Evolutionary conservation across 2,797 vertebrate species (phyloP).

Genomic region (Pristis pectinata): DNA sequence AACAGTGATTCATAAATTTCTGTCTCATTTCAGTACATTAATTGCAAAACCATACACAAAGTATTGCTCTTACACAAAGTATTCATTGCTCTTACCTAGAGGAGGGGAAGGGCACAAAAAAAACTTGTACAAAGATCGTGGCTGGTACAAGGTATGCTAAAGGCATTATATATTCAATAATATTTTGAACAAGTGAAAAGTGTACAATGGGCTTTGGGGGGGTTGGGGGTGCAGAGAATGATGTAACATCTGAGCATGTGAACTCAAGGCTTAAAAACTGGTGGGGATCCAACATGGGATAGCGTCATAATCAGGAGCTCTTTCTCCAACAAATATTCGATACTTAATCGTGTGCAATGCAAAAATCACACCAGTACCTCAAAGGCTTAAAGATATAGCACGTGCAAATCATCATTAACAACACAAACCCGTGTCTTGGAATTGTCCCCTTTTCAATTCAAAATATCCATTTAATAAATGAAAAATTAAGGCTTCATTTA

Average conservation of each 20-base stretch:
- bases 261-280: background rate
- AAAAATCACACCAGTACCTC: background rate
- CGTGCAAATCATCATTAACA: background rate
- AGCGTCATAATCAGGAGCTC: background rate
- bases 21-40: background rate
- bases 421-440: background rate
- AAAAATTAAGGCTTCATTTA: no score
- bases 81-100: background rate
- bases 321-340: background rate
- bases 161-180: background rate
- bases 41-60: no score
- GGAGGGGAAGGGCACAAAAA: background rate
- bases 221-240: background rate
- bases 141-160: background rate
- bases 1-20: background rate
- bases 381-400: background rate
- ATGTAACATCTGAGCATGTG: background rate
- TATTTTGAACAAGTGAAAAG: background rate
- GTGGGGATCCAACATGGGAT: background rate
- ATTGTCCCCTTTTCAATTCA: background rate
- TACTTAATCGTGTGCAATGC: background rate
- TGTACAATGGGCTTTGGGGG: no score
- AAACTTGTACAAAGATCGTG: no score
- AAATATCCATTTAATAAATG: background rate
- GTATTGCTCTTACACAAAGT: no score